phyloP scores from a whole-genome alignment of 2,113 vertebrate genomes.

The Erpornis zantholeuca region DNA sequence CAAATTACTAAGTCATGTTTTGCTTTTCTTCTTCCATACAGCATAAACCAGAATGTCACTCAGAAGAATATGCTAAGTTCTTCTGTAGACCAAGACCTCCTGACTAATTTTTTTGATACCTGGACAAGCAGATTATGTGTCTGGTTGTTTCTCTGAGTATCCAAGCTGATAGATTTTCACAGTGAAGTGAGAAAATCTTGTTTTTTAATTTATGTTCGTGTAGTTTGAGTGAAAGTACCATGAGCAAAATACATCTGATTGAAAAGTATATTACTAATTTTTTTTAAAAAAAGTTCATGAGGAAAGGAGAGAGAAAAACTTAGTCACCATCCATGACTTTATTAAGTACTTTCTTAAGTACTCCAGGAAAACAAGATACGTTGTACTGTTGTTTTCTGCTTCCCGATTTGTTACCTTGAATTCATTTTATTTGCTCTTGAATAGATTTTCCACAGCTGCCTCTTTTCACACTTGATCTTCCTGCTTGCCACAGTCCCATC shows the following conservation, averaged over 20 bases:
- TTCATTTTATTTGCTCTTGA: conserved; percentile 28
- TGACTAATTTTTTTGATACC: neutral
- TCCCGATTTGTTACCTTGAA: neutral
- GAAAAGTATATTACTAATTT: neutral
- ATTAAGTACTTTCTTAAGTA: neutral
- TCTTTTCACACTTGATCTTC: conserved; percentile 26
- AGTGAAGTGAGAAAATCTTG: neutral
- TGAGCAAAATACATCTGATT: neutral
- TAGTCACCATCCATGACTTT: neutral
- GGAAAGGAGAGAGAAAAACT: neutral
- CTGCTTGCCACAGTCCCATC: neutral
- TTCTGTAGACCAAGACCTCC: neutral
- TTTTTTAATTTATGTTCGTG: neutral
- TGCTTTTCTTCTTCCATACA: neutral
- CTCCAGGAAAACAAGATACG: neutral
- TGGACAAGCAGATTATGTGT: neutral
- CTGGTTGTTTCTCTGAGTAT: neutral
- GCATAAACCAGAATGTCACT: neutral
- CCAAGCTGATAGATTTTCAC: neutral
- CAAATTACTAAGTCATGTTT: neutral
- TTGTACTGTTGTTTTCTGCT: neutral
- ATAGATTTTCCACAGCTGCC: conserved; percentile 38
- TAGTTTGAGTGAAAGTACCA: neutral
- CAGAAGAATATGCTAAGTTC: neutral
- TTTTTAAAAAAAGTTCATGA: neutral